Evolutionary conservation across 2,113 vertebrate genomes (phyloP), one percentile per base, ranked within the genome.

Genomic region (Solea solea): DNA sequence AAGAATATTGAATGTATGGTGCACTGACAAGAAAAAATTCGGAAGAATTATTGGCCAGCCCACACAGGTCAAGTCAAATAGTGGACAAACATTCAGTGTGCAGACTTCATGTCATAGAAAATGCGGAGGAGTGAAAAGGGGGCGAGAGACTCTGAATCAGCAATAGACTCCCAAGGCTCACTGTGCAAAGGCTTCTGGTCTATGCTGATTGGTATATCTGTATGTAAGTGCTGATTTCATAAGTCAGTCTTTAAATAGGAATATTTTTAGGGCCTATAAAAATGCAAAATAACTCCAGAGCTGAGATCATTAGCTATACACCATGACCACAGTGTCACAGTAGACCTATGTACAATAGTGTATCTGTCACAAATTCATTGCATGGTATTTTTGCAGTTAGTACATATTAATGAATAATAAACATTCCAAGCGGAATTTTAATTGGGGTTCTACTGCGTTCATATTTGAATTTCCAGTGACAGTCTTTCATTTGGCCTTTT

Each of bases 381-480:
- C 34, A 34, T 34, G 34, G 34, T 34, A 34, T 34, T 6, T 34
- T 4, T 34, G 34, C 34, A 34, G 28, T 34, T 3, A 34, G 2
- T 34, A 34, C 28, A 34, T 34, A 34, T 34, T 34, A 34, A 34
- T 34, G 5, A 34, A 34, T 34, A 34, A 34, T 34, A 1, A 34
- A 4, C 3, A 34, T 34, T 34, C 2, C 34, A 4, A 34, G 34
- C 5, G 70, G 69, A 64, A 64, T 81, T 27, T 8, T 56, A 69
- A 60, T 69, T 42, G 28, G 50, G 65, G 25, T 54, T 71, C 44
- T 62, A 13, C 71, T 62, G 67, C 70, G 59, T 61, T 46, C 64
- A 39, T 52, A 65, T 59, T 83, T 80, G 42, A 63, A 54, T 81
- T 77, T 76, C 83, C 39, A 74, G 72, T 76, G 69, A 79, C 67